phyloP scores from a whole-genome alignment of 2,113 vertebrate species.

The Lophochroa leadbeateri region DNA sequence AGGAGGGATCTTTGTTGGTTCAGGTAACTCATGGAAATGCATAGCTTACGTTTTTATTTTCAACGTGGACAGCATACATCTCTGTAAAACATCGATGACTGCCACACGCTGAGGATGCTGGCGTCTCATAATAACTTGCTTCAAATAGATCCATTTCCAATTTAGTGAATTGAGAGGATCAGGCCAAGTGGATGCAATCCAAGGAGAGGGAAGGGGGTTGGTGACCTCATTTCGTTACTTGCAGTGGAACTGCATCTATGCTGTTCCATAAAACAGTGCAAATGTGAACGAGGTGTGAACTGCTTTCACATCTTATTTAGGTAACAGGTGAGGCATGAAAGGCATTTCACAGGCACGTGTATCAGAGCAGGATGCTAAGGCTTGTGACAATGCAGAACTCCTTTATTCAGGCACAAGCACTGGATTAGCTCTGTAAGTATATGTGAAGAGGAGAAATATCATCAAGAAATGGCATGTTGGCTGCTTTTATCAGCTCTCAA shows the following conservation, averaged over 20 bases:
- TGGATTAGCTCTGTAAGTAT: constrained; percentile 48
- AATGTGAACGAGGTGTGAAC: constrained; percentile 80
- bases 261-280: constrained; percentile 65
- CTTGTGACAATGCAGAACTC: constrained; percentile 54
- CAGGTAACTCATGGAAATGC: constrained; percentile 7
- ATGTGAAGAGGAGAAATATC: neutral
- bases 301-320: constrained; percentile 81
- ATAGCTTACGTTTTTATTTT: neutral
- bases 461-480: neutral
- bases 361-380: constrained; percentile 48
- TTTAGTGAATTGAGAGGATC: constrained; percentile 25
- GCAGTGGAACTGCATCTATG: constrained; percentile 41
- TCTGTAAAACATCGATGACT: neutral
- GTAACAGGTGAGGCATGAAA: constrained; percentile 80
- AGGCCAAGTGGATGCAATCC: neutral
- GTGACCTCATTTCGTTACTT: constrained; percentile 71
- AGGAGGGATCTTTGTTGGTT: neutral
- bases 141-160: constrained; percentile 11
- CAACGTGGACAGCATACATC: rapidly evolving
- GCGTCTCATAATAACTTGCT: neutral
- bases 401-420: constrained; percentile 24
- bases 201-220: constrained; percentile 56
- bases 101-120: neutral
- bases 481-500: constrained; percentile 27
- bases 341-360: constrained; percentile 69